Percentiles rank a stretch among this genome's conserved stretches.
phyloP scores from a whole-genome alignment of 2,888 invertebrate genomes.

The Leptogaster cylindrica region DNA sequence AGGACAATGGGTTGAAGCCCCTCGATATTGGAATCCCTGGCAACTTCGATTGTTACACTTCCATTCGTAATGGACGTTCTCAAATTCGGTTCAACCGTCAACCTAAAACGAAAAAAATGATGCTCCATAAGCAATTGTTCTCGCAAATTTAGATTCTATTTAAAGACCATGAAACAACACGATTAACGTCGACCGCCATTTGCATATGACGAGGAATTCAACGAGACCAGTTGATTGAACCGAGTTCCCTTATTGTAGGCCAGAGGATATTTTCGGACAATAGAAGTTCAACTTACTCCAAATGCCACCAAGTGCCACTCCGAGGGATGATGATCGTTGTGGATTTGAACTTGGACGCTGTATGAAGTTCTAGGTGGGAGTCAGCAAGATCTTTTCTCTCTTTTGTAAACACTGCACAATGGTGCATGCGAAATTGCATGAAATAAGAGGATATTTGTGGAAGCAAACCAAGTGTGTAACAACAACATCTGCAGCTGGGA shows the following conservation, averaged over 20 bases:
- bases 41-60: conserved; percentile 56
- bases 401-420: too few relatives aligned
- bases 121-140: conserved; percentile 12
- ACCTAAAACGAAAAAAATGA: conserved; percentile 51
- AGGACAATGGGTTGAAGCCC: conserved; percentile 59
- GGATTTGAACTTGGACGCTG: conserved; percentile 18
- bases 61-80: conserved; percentile 57
- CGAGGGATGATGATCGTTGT: conserved; percentile 6
- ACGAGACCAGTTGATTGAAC: conserved; percentile 20
- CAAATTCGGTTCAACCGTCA: conserved; percentile 59
- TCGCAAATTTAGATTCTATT: conserved; percentile 9
- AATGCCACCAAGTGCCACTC: conserved; percentile 1
- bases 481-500: neutral
- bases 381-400: too few relatives aligned
- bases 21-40: conserved; percentile 54
- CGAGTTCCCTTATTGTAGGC: conserved; percentile 3
- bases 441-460: neutral
- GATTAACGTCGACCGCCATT: neutral
- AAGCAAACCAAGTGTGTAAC: neutral
- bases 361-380: conserved; percentile 25
- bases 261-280: conserved; percentile 22
- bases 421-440: neutral
- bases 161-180: conserved; percentile 18
- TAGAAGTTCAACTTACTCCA: conserved; percentile 1
- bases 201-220: conserved; percentile 12